A percentile compares a stretch with the other conserved stretches of the same genome.
These are phyloP conservation scores for Zhengitettix transpicula DNA, from an alignment of 2,888 invertebrate species.

Conservation along the genomic window DNA sequence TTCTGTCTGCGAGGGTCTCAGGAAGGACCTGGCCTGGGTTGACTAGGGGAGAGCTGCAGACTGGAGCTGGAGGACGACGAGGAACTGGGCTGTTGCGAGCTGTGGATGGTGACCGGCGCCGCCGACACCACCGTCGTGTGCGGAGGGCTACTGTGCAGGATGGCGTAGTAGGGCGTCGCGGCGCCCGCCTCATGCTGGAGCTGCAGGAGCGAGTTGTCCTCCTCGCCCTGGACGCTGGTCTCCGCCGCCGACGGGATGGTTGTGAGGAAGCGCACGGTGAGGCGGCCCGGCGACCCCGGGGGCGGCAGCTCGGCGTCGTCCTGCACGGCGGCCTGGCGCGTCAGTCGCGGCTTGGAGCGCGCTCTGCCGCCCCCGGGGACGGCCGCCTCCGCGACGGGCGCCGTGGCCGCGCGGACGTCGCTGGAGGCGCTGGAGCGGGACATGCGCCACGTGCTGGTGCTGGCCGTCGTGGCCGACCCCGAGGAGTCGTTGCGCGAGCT, in stretches of 20 bases:
- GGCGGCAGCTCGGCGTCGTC: conserved; percentile 41
- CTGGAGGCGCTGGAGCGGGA: conserved; percentile 67
- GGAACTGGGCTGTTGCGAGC: too few species aligned
- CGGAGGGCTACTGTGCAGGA: conserved; percentile 17
- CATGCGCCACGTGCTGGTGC: conserved; percentile 78
- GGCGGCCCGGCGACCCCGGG: conserved; percentile 24
- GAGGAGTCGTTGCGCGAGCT: conserved; percentile 84
- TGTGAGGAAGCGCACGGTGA: conserved; percentile 44
- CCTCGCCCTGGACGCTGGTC: conserved; percentile 27
- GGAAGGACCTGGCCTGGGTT: too few species aligned
- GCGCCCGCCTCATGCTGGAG: background rate
- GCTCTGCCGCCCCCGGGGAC: conserved; percentile 1
- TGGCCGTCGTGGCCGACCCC: conserved; percentile 74
- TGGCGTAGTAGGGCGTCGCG: conserved; percentile 14
- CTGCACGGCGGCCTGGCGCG: conserved; percentile 63
- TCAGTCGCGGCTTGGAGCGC: conserved; percentile 48
- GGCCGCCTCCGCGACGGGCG: conserved; percentile 1
- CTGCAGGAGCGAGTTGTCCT: background rate
- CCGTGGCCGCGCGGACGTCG: conserved; percentile 22
- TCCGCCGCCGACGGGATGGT: conserved; percentile 61
- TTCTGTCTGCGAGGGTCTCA: too few species aligned
- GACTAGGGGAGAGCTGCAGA: too few species aligned
- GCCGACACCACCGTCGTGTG: conserved; percentile 3
- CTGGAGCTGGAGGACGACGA: too few species aligned
- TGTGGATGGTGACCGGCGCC: too few species aligned